Conservation (phyloP, 2,888 invertebrate genomes). For the Chelonus formosanus region DNA sequence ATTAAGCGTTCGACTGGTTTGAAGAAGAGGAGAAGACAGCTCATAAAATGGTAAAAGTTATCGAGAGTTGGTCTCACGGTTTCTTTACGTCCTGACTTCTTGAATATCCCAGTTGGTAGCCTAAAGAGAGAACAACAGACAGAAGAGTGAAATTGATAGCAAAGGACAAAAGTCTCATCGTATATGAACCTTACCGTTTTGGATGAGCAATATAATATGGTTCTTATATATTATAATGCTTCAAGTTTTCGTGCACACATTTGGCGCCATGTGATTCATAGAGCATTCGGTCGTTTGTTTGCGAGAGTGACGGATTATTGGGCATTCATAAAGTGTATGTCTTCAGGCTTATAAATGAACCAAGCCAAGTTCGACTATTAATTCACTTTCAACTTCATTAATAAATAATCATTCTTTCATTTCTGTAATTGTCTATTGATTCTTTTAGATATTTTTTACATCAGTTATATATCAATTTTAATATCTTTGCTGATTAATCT, state of each 20-base stretch:
- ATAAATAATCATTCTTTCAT: slow-evolving; percentile 20
- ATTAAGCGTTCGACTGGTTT: slow-evolving; percentile 27
- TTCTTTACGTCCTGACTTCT: not conserved
- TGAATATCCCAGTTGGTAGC: slow-evolving; percentile 24
- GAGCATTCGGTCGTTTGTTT: slow-evolving; percentile 28
- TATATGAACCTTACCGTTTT: not conserved
- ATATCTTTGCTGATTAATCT: not conserved
- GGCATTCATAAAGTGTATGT: slow-evolving; percentile 38
- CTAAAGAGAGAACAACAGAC: not conserved
- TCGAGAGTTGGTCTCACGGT: slow-evolving; percentile 34
- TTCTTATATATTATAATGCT: too few species aligned
- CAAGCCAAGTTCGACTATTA: slow-evolving; percentile 20
- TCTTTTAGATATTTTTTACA: not conserved
- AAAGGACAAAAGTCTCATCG: too few species aligned
- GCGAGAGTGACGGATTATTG: slow-evolving; percentile 41
- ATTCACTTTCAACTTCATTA: slow-evolving; percentile 24
- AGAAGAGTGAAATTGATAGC: not conserved
- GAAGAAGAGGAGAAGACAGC: slow-evolving; percentile 34
- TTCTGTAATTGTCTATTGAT: slow-evolving; percentile 24
- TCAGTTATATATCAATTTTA: not conserved
- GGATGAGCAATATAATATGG: slow-evolving; percentile 4
- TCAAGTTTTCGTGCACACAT: slow-evolving; percentile 2
- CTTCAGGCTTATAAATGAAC: slow-evolving; percentile 31
- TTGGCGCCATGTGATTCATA: slow-evolving; percentile 35
- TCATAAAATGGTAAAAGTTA: slow-evolving; percentile 36